A percentile compares a stretch with the other conserved stretches of the same genome.
Evolutionary conservation across 2,797 vertebrate species (phyloP).

Genomic region (Xiphophorus birchmanni): DNA sequence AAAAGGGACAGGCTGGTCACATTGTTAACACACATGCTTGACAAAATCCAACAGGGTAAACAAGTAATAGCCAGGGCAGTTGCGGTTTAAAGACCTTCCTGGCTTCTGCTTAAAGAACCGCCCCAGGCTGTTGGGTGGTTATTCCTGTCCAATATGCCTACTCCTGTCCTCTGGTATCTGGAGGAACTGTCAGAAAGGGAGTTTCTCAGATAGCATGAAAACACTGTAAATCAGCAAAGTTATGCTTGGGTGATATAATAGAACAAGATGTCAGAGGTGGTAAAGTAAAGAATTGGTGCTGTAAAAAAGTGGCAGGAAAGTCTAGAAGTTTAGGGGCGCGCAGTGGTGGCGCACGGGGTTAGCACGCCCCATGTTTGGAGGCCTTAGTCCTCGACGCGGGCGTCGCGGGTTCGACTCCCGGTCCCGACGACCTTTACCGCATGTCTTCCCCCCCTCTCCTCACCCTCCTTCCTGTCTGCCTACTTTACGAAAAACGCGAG

Average conservation of each 20-base stretch:
- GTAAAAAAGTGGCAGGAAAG: slow-evolving; percentile 8
- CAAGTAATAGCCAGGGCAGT: slow-evolving; percentile 56
- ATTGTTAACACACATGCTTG: slow-evolving; percentile 34
- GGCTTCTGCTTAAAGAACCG: slow-evolving; percentile 23
- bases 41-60: slow-evolving; percentile 69
- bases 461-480: too few species aligned
- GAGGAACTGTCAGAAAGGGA: slow-evolving; percentile 14
- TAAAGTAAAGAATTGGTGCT: not conserved
- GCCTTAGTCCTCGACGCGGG: too few species aligned
- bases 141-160: slow-evolving; percentile 31
- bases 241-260: not conserved
- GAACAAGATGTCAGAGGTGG: not conserved
- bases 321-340: not conserved
- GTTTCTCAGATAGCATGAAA: slow-evolving; percentile 4
- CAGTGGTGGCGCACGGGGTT: too few species aligned
- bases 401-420: too few species aligned
- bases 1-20: not conserved
- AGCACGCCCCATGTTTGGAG: too few species aligned
- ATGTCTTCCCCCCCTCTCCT: too few species aligned
- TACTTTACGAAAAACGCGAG: too few species aligned
- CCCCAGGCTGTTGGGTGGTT: slow-evolving; percentile 59
- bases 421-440: too few species aligned
- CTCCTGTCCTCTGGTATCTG: slow-evolving; percentile 35
- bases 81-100: slow-evolving; percentile 38
- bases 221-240: slow-evolving; percentile 3